phyloP scores from a whole-genome alignment of 2,888 invertebrate genomes.

The Chrysolina haemoptera region DNA sequence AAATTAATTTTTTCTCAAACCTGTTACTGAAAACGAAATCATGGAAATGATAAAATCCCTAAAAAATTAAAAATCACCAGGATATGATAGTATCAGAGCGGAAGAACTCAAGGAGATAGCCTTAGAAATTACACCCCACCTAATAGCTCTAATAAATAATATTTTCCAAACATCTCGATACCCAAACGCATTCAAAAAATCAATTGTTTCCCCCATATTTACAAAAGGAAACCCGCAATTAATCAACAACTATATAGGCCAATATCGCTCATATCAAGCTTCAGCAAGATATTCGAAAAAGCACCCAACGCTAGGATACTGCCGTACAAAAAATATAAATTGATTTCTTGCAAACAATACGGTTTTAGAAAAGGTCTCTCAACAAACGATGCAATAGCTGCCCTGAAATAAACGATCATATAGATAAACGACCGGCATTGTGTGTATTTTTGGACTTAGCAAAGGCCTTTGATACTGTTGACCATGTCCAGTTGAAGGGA shows the following conservation, averaged over 20 bases:
- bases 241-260: not conserved
- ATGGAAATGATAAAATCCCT: not conserved
- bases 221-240: not conserved
- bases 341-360: not conserved
- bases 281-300: too few species aligned
- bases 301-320: not conserved
- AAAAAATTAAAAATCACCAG: not conserved
- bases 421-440: not conserved
- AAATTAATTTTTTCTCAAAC: not conserved
- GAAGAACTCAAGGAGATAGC: not conserved
- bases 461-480: not conserved
- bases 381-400: not conserved
- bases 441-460: slow-evolving; percentile 1
- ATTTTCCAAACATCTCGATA: not conserved
- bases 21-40: not conserved
- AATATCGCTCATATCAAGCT: too few species aligned
- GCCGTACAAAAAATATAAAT: not conserved
- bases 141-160: not conserved
- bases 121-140: not conserved
- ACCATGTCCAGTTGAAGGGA: not conserved
- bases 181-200: not conserved
- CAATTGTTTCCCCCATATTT: not conserved
- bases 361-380: not conserved
- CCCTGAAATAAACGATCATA: not conserved
- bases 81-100: not conserved